phyloP scores from a whole-genome alignment of 2,113 vertebrate species.

The Lucifuga dentata region DNA sequence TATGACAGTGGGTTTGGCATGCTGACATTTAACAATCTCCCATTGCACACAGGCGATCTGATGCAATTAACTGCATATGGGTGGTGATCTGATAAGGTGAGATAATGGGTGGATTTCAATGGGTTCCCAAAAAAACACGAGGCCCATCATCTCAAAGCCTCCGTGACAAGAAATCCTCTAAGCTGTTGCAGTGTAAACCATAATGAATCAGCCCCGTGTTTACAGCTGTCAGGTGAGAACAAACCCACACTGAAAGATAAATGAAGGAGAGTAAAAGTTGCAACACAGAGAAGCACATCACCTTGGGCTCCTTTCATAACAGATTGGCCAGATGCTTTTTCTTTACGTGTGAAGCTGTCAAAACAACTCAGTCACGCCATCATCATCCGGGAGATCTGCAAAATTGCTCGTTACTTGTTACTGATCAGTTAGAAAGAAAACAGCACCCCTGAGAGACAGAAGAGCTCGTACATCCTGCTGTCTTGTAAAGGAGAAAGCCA shows the following conservation, averaged over 20 bases:
- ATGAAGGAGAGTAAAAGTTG: constrained; percentile 25
- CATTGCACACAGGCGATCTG: constrained; percentile 10
- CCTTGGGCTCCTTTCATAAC: neutral
- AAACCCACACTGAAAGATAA: constrained; percentile 15
- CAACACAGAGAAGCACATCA: constrained; percentile 2
- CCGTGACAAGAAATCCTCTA: neutral
- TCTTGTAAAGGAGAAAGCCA: no score
- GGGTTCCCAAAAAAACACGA: constrained; percentile 2
- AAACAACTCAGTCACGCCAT: constrained; percentile 33
- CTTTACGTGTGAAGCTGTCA: constrained; percentile 49
- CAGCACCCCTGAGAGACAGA: neutral
- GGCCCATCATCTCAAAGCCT: constrained; percentile 16
- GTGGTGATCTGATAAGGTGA: constrained; percentile 15
- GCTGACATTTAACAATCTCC: constrained; percentile 49
- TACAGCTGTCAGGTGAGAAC: constrained; percentile 25
- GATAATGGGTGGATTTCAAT: constrained; percentile 18
- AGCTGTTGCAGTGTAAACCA: no score
- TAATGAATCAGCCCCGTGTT: no score
- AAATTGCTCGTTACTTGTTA: constrained; percentile 23
- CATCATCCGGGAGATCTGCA: neutral
- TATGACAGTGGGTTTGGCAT: constrained; percentile 43
- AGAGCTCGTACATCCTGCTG: neutral
- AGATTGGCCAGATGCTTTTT: neutral
- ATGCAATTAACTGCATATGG: constrained; percentile 34
- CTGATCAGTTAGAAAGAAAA: constrained; percentile 37